These are phyloP conservation scores for Solea solea DNA, from an alignment of 2,113 vertebrate genomes.

Conservation along the genomic window DNA sequence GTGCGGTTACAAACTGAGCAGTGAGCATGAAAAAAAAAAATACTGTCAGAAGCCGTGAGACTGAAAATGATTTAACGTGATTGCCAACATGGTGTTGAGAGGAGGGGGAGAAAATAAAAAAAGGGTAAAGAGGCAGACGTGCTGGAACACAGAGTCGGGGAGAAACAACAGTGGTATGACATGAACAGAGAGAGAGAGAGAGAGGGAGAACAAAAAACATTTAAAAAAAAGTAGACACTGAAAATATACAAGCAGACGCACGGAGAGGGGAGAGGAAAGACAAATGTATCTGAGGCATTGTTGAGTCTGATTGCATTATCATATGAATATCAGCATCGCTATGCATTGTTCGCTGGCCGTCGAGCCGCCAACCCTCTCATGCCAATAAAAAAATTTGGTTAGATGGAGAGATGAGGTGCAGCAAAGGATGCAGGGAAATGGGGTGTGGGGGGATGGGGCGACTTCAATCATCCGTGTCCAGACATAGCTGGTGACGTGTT, in stretches of 20 bases:
- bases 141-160: constrained; percentile 48
- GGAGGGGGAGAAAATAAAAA: constrained; percentile 7
- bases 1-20: constrained; percentile 58
- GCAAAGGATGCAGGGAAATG: constrained; percentile 57
- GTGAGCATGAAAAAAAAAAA: constrained; percentile 33
- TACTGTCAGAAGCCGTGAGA: constrained; percentile 57
- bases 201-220: constrained; percentile 56
- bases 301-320: constrained; percentile 76
- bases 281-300: constrained; percentile 50
- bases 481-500: constrained; percentile 2
- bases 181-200: constrained; percentile 36
- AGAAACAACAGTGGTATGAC: not conserved
- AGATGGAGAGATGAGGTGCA: constrained; percentile 79
- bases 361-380: constrained; percentile 66
- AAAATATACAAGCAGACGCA: constrained; percentile 18
- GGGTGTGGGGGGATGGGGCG: constrained; percentile 9
- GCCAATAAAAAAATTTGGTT: constrained; percentile 80
- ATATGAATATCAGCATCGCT: constrained; percentile 79
- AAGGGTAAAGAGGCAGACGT: constrained; percentile 33
- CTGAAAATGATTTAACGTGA: constrained; percentile 65
- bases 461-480: constrained; percentile 50
- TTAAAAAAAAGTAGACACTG: constrained; percentile 51
- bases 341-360: constrained; percentile 75
- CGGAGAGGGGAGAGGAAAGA: not conserved
- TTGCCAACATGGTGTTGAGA: constrained; percentile 59